phyloP scores from a whole-genome alignment of 2,888 invertebrate species.

The Andrena minutula region DNA sequence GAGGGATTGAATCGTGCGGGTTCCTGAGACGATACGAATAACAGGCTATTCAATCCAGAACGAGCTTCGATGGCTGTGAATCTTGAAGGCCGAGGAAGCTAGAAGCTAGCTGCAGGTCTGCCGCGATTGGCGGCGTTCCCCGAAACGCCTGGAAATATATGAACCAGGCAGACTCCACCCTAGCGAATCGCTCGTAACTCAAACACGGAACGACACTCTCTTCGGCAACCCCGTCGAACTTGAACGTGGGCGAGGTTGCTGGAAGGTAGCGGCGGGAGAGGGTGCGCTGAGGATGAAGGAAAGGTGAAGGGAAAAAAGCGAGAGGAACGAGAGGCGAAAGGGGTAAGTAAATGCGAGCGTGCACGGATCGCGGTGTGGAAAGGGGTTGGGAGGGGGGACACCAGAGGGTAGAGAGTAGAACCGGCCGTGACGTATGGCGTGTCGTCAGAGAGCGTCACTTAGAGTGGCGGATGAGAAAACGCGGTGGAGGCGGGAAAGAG shows the following conservation, averaged over 20 bases:
- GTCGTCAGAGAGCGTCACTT: constrained; percentile 78
- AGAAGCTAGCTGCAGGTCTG: not conserved
- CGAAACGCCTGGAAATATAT: constrained; percentile 53
- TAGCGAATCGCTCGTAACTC: constrained; percentile 60
- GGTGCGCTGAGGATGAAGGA: constrained; percentile 25
- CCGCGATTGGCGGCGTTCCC: constrained; percentile 1
- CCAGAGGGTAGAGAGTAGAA: not conserved
- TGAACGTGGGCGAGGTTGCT: constrained; percentile 3
- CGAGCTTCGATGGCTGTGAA: not conserved
- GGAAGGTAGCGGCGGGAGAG: constrained; percentile 13
- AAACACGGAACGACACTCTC: constrained; percentile 50
- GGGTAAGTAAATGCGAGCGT: constrained; percentile 43
- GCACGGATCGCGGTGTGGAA: constrained; percentile 25
- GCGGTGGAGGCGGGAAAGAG: constrained; percentile 62
- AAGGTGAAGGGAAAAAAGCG: constrained; percentile 7
- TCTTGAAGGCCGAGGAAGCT: not conserved
- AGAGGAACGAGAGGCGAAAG: constrained; percentile 14
- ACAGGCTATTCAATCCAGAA: not conserved
- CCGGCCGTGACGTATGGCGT: constrained; percentile 80
- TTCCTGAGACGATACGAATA: not conserved
- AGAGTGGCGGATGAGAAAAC: constrained; percentile 76
- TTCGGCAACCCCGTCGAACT: constrained; percentile 39
- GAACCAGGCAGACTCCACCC: constrained; percentile 48
- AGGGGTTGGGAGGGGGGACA: not conserved
- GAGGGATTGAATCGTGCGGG: not conserved